Conservation (phyloP, 2,113 vertebrate species). For the Trachemys scripta region DNA sequence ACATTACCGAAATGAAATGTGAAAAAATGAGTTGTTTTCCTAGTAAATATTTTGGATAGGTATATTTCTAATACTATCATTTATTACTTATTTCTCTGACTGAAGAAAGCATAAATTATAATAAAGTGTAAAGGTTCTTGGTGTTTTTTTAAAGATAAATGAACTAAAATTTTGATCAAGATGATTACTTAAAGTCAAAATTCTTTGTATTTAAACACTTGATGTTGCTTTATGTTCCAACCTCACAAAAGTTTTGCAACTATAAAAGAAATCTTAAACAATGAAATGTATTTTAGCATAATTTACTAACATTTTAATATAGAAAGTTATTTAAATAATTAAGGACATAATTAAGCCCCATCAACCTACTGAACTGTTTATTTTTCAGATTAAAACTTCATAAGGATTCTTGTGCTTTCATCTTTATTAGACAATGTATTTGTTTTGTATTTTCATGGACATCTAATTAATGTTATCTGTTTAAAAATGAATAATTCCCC, state of each 20-base stretch:
- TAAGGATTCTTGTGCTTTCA: conserved; percentile 72
- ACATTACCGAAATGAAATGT: conserved; percentile 1
- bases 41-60: conserved; percentile 28
- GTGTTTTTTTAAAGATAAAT: conserved; percentile 67
- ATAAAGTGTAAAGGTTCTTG: conserved; percentile 67
- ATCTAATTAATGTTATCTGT: conserved; percentile 59
- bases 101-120: conserved; percentile 72
- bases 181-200: conserved; percentile 72
- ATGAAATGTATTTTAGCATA: conserved; percentile 55
- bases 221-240: conserved; percentile 72
- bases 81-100: conserved; percentile 59
- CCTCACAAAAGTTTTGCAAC: conserved; percentile 50
- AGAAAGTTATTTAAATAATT: conserved; percentile 77
- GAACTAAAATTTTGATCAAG: conserved; percentile 70
- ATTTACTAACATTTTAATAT: conserved; percentile 72
- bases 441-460: conserved; percentile 72
- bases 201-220: conserved; percentile 74
- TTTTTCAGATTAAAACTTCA: conserved; percentile 81
- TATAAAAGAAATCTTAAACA: conserved; percentile 60
- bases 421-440: conserved; percentile 76
- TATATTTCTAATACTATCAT: conserved; percentile 42
- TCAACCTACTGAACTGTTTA: conserved; percentile 76
- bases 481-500: conserved; percentile 24
- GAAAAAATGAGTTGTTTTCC: conserved; percentile 14
- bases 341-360: conserved; percentile 78